phyloP scores from a whole-genome alignment of 2,113 vertebrate genomes.

The Naja naja region DNA sequence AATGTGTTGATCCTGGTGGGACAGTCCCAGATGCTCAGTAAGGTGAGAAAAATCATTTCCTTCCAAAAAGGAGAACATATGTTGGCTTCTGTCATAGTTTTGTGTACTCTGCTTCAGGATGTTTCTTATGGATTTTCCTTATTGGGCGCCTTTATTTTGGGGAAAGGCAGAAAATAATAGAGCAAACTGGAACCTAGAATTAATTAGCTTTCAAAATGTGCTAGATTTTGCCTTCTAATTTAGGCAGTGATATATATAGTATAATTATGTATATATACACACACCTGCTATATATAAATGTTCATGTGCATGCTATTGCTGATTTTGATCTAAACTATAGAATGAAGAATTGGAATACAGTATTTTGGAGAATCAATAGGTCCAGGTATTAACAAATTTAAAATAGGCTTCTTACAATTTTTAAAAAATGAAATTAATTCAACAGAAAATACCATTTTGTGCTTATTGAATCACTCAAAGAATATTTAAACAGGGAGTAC shows the following conservation, averaged over 20 bases:
- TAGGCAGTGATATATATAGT: not conserved
- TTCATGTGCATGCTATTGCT: not conserved
- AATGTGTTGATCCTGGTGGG: slow-evolving; percentile 96
- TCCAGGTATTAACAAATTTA: not conserved
- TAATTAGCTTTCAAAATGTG: not conserved
- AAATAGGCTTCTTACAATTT: not conserved
- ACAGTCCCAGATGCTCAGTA: slow-evolving; percentile 96
- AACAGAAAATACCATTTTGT: not conserved
- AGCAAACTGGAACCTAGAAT: not conserved
- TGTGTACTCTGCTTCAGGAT: not conserved
- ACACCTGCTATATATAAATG: not conserved
- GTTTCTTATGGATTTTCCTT: not conserved
- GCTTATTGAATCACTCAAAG: not conserved
- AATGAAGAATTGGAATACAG: not conserved
- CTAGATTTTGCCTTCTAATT: not conserved
- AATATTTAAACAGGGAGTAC: not conserved
- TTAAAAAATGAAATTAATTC: not conserved
- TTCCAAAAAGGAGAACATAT: not conserved
- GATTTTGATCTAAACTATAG: not conserved
- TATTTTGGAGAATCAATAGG: not conserved
- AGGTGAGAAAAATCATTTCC: slow-evolving; percentile 75
- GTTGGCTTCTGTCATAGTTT: not conserved
- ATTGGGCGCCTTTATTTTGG: not conserved
- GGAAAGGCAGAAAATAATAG: not conserved
- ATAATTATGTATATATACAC: not conserved